Evolutionary conservation across 92 coral and sea anemone species (phyloP), one percentile per base, ranked within the genome.

Genomic region (Metridium senile): DNA sequence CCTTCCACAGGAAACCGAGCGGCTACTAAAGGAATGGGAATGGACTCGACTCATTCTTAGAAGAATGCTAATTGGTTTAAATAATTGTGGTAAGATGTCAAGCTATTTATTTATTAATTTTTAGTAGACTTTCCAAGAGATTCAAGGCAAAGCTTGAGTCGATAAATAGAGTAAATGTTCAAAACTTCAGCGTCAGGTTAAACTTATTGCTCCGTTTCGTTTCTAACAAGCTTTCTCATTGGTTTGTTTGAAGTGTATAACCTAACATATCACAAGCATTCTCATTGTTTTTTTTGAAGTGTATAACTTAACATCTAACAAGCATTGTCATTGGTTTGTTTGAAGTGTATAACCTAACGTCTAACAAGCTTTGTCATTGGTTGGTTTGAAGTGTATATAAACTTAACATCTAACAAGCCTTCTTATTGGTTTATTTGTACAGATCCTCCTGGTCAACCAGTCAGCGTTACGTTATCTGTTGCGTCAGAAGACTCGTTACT

Each of bases 401-500:
- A n/a, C n/a, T n/a, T n/a, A n/a, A n/a, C n/a, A 57, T 26, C 7
- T 54, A 54, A 54, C 61, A 43, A 68, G 32, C 20, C 0, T 68
- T 49, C 58, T 51, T 16, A 31, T 71, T 71, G 45, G 27, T 71
- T 70, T 18, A 0, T 72, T 53, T n/a, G n/a, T n/a, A n/a, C 31
- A 92, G 97, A 78, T 33, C 83, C 74, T 11, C 99, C 99, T 4
- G 82, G 87, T 49, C 78, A 78, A 52, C 99, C 99, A 58, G 90
- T 91, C 58, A 80, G 86, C 29, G 99, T 95, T 6, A 89, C 92
- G 10, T 70, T 95, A 39, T 89, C 97, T 10, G 99, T 91, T 33
- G 99, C 97, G 22, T 95, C 99, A 34, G 99, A 95, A 78, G 94
- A 87, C 62, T 92, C 97, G 19, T 89, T 95, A 39, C 89, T 85